phyloP scores from a whole-genome alignment of 2,797 vertebrate species.

The Limnodromus scolopaceus region DNA sequence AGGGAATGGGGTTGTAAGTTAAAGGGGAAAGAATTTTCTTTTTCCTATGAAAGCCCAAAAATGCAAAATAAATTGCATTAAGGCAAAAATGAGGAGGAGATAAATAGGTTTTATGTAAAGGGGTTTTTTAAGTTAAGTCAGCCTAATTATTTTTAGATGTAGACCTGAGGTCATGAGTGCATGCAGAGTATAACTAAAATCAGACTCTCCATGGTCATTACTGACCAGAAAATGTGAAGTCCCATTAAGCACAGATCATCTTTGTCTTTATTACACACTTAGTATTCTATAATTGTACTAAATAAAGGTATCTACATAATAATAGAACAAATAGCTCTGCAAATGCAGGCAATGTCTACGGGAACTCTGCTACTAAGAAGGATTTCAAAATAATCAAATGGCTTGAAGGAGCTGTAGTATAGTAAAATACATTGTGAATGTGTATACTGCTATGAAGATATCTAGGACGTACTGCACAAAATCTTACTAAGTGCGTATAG shows the following conservation, averaged over 20 bases:
- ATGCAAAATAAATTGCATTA: neutral
- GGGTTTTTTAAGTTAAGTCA: neutral
- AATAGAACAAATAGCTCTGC: neutral
- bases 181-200: neutral
- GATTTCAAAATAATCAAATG: neutral
- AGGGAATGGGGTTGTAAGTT: neutral
- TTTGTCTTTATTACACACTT: neutral
- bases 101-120: neutral
- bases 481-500: neutral
- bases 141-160: neutral
- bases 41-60: neutral
- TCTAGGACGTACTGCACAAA: neutral
- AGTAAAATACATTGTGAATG: neutral
- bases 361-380: neutral
- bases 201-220: neutral
- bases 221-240: neutral
- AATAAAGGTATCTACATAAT: neutral
- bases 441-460: neutral
- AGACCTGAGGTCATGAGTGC: neutral
- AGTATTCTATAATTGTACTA: neutral
- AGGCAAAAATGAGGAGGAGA: neutral
- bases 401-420: neutral
- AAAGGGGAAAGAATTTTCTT: neutral
- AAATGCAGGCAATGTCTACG: neutral
- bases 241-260: neutral